phyloP scores from a whole-genome alignment of 2,888 invertebrate species.

The Pantelozetes paolii region DNA sequence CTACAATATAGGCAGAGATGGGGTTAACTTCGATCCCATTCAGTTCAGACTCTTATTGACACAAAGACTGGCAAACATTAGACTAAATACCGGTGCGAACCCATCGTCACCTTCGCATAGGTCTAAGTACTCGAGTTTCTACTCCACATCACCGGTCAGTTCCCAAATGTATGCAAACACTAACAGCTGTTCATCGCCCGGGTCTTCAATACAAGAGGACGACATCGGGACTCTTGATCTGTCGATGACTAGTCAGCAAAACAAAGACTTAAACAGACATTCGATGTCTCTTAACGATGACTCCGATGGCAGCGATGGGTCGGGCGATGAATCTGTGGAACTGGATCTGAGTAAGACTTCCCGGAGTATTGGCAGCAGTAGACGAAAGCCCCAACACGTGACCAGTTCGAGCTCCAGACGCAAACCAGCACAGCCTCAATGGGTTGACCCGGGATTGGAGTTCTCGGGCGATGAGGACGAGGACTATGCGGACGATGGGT shows the following conservation, averaged over 20 bases:
- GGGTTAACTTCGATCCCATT: constrained; percentile 70
- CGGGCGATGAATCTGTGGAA: constrained; percentile 42
- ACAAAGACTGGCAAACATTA: constrained; percentile 79
- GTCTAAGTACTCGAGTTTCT: constrained; percentile 39
- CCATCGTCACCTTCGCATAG: constrained; percentile 36
- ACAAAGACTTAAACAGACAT: constrained; percentile 42
- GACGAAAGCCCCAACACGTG: constrained; percentile 43
- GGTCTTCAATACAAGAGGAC: constrained; percentile 46
- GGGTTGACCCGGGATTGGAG: constrained; percentile 80
- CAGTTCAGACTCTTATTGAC: constrained; percentile 82
- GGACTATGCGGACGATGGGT: constrained; percentile 49
- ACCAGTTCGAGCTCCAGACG: constrained; percentile 58
- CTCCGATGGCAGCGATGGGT: constrained; percentile 52
- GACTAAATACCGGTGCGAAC: constrained; percentile 50
- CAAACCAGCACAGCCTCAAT: constrained; percentile 93
- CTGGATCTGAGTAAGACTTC: constrained; percentile 37
- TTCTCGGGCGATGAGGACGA: constrained; percentile 50
- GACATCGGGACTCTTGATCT: constrained; percentile 62
- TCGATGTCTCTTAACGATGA: constrained; percentile 63
- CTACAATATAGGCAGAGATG: constrained; percentile 46
- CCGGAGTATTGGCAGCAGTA: constrained; percentile 34
- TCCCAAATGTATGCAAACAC: constrained; percentile 43
- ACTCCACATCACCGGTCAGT: constrained; percentile 37
- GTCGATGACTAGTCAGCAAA: constrained; percentile 56
- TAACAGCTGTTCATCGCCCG: constrained; percentile 47